A percentile compares a stretch with the other conserved stretches of the same genome.
These are phyloP conservation scores for Malurus splendens DNA, from an alignment of 2,797 vertebrate genomes.

Conservation along the genomic window DNA sequence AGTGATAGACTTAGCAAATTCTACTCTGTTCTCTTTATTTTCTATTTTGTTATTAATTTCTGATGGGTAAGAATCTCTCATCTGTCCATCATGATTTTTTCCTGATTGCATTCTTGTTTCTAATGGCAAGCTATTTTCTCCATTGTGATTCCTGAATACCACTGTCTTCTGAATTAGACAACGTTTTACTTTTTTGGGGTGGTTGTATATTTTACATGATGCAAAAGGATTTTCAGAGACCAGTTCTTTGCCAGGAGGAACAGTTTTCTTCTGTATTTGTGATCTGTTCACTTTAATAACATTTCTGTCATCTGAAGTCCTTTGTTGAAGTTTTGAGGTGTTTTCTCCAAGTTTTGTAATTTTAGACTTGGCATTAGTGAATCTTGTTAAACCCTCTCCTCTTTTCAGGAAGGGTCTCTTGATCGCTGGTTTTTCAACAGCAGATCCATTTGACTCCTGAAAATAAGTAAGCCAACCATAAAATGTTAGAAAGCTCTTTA, in stretches of 20 bases:
- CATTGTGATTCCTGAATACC: constrained; percentile 65
- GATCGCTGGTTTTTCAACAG: constrained; percentile 48
- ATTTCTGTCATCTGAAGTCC: constrained; percentile 57
- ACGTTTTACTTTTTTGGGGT: constrained; percentile 46
- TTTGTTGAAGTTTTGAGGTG: constrained; percentile 39
- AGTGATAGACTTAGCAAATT: neutral
- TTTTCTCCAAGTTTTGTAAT: constrained; percentile 50
- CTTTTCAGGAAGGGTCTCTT: constrained; percentile 87
- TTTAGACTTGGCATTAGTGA: constrained; percentile 71
- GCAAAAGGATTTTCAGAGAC: constrained; percentile 22
- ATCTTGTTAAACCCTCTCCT: constrained; percentile 87
- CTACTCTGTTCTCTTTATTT: constrained; percentile 60
- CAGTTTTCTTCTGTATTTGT: constrained; percentile 80
- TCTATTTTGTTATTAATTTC: constrained; percentile 41
- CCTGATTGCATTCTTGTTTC: constrained; percentile 11
- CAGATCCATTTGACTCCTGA: constrained; percentile 58
- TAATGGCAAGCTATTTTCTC: constrained; percentile 58
- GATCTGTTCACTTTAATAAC: constrained; percentile 58
- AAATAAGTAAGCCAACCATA: neutral
- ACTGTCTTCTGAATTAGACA: constrained; percentile 49
- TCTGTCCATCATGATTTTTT: constrained; percentile 39
- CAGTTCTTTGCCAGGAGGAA: constrained; percentile 73
- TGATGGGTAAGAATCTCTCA: constrained; percentile 26
- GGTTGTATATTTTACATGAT: constrained; percentile 34
- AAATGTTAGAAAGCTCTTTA: neutral